Base-by-base conservation (phyloP, 2,113 vertebrate species). In the Lasiurus borealis region DNA sequence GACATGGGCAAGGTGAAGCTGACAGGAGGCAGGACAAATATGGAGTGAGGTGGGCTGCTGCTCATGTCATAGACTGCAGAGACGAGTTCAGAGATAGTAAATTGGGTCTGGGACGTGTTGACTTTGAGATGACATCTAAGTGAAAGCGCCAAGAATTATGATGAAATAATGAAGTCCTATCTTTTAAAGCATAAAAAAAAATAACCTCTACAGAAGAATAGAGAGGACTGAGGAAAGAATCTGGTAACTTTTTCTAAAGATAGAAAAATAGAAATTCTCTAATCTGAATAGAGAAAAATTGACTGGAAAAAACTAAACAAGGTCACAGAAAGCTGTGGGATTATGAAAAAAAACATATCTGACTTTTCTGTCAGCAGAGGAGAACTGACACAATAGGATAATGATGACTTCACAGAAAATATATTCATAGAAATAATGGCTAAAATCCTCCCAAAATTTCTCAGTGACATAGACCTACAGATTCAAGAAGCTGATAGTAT, bases 141-240 rank as follows among this genome's bases (percentile, higher is more conserved):
- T 31, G 73, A 48, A 75, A 50, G 29, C 31, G 73, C 27, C 73
- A 76, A 76, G 15, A 46, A 50, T 48, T 29, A 46, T 50, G 46
- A 76, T 50, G 29, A 76, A 76, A 29, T 50, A 76, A 76, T 48
- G 29, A 48, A 76, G 15, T 16, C 10, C 46, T 46, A 50, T 76
- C 46, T 50, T 76, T 76, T 76, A 76, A 76, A 76, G 29, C 73
- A 76, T 50, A 76, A 54, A 88, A 76, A 85, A 95, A 54, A 86
- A 78, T 77, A 21, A 29, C 52, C 19, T 91, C 46, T 59, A 77
- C 8, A 83, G n/a, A 21, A 92, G 68, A 96, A 76, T 93, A 48
- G 40, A 91, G 44, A 94, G 13, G 16, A 76, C 3, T 76, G 23
- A 93, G 81, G 66, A 92, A 95, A 95, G 4, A 96, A 90, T 82